A percentile compares a stretch with the other conserved stretches of the same genome.
phyloP scores from a whole-genome alignment of 2,113 vertebrate species.

The Gambusia affinis region DNA sequence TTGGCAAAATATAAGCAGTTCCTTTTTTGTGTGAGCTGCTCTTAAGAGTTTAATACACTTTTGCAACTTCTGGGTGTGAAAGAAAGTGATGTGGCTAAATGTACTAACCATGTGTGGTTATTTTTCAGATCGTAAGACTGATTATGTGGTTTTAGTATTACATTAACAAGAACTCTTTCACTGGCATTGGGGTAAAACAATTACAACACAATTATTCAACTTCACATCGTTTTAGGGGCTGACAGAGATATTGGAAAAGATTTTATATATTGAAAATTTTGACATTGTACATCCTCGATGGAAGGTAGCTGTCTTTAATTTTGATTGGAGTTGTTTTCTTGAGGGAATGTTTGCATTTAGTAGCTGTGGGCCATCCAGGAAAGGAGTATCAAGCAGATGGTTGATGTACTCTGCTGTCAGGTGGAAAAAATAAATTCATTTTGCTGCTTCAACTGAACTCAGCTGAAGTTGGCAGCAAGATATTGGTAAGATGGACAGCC shows the following conservation, averaged over 20 bases:
- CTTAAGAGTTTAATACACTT: not conserved
- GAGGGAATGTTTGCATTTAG: not conserved
- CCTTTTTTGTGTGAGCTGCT: not conserved
- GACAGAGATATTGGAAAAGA: not conserved
- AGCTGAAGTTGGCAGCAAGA: not conserved
- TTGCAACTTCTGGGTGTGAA: not conserved
- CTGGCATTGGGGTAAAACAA: not conserved
- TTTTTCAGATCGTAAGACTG: not conserved
- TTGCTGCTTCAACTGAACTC: not conserved
- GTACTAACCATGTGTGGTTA: conserved; percentile 1
- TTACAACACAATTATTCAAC: not conserved
- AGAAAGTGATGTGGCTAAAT: conserved; percentile 12
- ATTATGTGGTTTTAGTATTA: not conserved
- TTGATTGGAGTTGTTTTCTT: not conserved
- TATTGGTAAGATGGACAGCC: not conserved
- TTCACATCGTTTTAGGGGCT: not conserved
- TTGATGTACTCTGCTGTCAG: not conserved
- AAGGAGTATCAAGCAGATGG: not conserved
- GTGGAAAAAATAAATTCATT: not conserved
- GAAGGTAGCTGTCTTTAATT: not conserved
- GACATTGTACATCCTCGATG: not conserved
- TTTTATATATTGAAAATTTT: not conserved
- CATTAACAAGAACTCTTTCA: not conserved
- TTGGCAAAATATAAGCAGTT: not conserved
- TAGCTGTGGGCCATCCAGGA: not conserved